Base-by-base conservation (phyloP, 2,113 vertebrate genomes). In the Amphilophus citrinellus region DNA sequence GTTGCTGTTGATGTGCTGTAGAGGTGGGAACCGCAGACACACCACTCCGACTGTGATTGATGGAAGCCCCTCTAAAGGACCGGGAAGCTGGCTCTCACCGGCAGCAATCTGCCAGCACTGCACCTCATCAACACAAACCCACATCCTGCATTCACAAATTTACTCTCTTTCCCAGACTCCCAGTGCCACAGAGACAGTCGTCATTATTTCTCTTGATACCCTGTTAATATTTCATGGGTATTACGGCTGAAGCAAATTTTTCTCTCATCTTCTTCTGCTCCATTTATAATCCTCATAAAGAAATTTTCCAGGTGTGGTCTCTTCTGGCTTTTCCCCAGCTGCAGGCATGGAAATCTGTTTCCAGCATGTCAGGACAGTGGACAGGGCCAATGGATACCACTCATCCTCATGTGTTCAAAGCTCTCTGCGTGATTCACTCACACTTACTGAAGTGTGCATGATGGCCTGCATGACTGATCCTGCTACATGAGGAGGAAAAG, bases 41-140 rank as follows among this genome's bases (percentile, higher is more conserved):
- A 42, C 80, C 83, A 78, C 87, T 79, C 84, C 50, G 82, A 86
- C 42, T 68, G 80, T 91, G 92, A 94, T 90, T 89, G 88, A 93
- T 93, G 90, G 80, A 80, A 88, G 84, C 66, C 47, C 62, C 77
- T 76, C 68, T 60, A 73, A 75, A 83, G 84, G 71, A 79, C 80
- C 76, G 77, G 68, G 80, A 59, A 83, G 63, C 82, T 56, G 83
- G 44, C 77, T 86, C 77, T 82, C 65, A 88, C 77, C 1, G 24
- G 81, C 77, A 81, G 53, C 87, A 87, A 84, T 85, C 89, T 90
- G 81, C 82, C 84, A 86, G 60, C 10, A 5, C 53, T 76, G 82
- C 76, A 89, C 77, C 86, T 80, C 68, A 84, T 63, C 81, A 75
- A 80, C 77, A 86, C 71, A 89, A 81, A 76, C 63, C 80, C 75